Evolutionary conservation across 1,140 invertebrate species (phyloP), one percentile per base, ranked within the genome.

Genomic region (Cotesia chilonis): DNA sequence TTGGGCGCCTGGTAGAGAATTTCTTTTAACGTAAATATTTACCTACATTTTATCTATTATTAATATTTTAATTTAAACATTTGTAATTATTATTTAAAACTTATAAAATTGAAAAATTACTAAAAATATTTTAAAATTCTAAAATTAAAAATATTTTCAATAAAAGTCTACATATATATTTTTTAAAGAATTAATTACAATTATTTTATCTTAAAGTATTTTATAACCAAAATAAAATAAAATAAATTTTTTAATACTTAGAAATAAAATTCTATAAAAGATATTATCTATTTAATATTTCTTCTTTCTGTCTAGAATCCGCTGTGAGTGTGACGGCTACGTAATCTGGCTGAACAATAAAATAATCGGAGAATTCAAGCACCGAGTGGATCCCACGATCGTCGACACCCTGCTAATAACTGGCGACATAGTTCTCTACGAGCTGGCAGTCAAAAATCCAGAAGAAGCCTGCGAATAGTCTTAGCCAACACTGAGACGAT

Each of bases 1-100:
- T 14, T 87, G 85, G 85, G 81, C 79, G 74, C 85, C 85, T 4
- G 84, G 85, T n/a, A 75, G 84, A 70, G 81, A 86, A 38, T 87
- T 87, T 70, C 73, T 85, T 55, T 70, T 87, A 10, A 83, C 78
- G 85, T 87, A 83, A 80, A 72, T 47, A 41, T 63, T 10, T 67
- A 28, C 3, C 28, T 67, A 64, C 6, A 12, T 12, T 47, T 64
- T 41, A 64, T 64, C 1, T 64, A 14, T 17, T 4, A 12, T 17
- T 51, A 47, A 28, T 28, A 1, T 2, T 28, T 28, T 3, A 28
- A 28, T 28, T 28, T 28, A 28, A 28, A 28, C 28, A 28, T 28
- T 28, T 28, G 17, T 17, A 17, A 17, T 17, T 17, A 28, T 28
- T 28, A 28, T 28, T 28, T 28, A 28, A 28, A 2, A 28, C 3